Evolutionary conservation across 2,113 vertebrate genomes (phyloP), one percentile per base, ranked within the genome.

Genomic region (Alaudala cheleensis): DNA sequence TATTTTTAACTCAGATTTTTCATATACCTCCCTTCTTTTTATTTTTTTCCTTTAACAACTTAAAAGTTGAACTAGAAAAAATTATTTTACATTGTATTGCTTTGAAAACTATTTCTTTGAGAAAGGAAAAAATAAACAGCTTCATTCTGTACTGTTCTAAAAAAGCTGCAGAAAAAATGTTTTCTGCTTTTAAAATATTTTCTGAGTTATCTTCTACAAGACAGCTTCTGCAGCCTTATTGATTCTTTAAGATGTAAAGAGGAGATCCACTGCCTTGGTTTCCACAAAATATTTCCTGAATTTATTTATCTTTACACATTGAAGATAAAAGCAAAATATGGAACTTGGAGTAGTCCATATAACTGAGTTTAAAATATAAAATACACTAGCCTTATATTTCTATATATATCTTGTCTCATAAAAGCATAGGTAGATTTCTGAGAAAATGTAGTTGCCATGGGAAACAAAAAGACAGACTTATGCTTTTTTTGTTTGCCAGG

Each of bases 11-110:
- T 65, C 19, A 31, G n/a, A 57, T 77, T 53, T 67, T 10, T 5
- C 9, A 39, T 57, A 51, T 33, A 7, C 1, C 3, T 40, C 0
- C 0, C 0, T 5, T 7, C 0, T 5, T 7, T 13, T 15, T 18
- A 37, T 25, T 9, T 60, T 39, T 5, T 42, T 34, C 16, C 37
- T 37, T 37, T 37, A 37, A 37, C 37, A 37, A 37, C 37, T 37
- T 37, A 37, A 37, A 37, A 37, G 12, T 31, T 58, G 25, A 81
- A 50, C 16, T 37, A 33, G 9, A 53, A 88, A 84, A 20, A 65
- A 45, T 1, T 61, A 28, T 39, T 86, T 95, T 76, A 21, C 1
- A 12, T 44, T 80, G 1, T 24, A 40, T 47, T 53, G 28, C 4
- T 65, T 64, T 62, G 8, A 57, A 74, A 96, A 51, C 8, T 6